Conservation (phyloP, 2,797 vertebrate genomes). For the Pseudochirops cupreus region DNA sequence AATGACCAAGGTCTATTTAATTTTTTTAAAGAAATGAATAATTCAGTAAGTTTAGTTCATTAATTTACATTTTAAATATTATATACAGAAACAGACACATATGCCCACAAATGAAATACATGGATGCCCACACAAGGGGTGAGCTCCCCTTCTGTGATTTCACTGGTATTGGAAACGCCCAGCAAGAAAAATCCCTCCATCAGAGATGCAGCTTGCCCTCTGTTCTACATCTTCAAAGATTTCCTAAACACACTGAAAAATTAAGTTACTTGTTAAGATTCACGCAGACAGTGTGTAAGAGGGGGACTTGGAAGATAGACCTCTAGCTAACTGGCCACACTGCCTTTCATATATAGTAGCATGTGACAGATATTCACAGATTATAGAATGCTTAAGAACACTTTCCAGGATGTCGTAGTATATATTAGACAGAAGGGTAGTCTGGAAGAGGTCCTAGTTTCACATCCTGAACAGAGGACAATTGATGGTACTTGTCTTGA, state of each 20-base stretch:
- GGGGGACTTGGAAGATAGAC: not conserved
- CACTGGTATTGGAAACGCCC: not conserved
- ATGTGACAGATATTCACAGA: slow-evolving; percentile 14
- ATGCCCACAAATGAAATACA: slow-evolving; percentile 11
- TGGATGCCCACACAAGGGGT: not conserved
- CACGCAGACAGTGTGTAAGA: not conserved
- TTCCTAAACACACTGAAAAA: not conserved
- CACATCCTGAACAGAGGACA: not conserved
- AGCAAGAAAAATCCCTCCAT: not conserved
- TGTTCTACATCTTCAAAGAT: not conserved
- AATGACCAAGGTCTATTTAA: not conserved
- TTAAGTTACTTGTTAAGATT: not conserved
- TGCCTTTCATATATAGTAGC: not conserved
- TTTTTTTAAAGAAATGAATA: not conserved
- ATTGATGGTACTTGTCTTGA: not conserved
- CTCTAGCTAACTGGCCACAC: not conserved
- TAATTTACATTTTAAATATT: not conserved
- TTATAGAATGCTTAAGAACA: not conserved
- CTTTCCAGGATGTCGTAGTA: not conserved
- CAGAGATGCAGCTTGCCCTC: not conserved
- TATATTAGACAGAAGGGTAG: not conserved
- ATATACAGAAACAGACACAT: slow-evolving; percentile 22
- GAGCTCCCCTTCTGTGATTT: not conserved
- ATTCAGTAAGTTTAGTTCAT: not conserved
- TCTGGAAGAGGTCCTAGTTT: not conserved